Evolutionary conservation across 2,797 vertebrate genomes (phyloP).

Genomic region (Micromesistius poutassou): DNA sequence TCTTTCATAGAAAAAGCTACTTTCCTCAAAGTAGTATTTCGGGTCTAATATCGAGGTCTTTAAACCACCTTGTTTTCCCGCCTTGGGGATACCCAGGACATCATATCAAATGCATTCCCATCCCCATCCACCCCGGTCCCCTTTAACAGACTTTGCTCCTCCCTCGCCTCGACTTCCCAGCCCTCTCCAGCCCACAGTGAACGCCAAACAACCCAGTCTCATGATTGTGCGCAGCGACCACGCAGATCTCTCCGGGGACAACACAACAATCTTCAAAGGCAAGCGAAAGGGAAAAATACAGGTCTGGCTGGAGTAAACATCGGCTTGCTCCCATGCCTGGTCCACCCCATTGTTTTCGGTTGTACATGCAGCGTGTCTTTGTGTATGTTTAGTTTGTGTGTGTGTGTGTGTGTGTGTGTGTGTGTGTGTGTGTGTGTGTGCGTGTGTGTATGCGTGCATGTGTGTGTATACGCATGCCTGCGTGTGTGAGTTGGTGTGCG

Average conservation of each 20-base stretch:
- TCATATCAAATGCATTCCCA: neutral
- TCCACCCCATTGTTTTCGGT: slow-evolving; percentile 58
- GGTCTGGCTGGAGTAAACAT: slow-evolving; percentile 58
- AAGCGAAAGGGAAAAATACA: slow-evolving; percentile 50
- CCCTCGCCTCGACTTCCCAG: neutral
- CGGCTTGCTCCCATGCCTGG: slow-evolving; percentile 38
- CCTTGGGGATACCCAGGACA: too few species aligned
- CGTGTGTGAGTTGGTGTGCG: neutral
- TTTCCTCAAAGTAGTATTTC: neutral
- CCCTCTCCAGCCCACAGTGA: slow-evolving; percentile 24
- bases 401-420: slow-evolving; percentile 26
- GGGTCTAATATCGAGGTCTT: neutral
- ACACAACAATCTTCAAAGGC: slow-evolving; percentile 53
- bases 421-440: neutral
- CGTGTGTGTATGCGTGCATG: slow-evolving; percentile 15
- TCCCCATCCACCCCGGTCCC: neutral
- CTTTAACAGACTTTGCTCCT: neutral
- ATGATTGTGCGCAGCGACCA: slow-evolving; percentile 57
- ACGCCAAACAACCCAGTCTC: slow-evolving; percentile 44
- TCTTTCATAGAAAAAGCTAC: neutral
- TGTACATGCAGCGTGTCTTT: neutral
- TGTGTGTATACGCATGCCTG: slow-evolving; percentile 24
- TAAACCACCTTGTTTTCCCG: neutral
- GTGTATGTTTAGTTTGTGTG: slow-evolving; percentile 4
- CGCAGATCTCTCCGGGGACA: slow-evolving; percentile 44